Evolutionary conservation across 2,113 vertebrate species (phyloP).

Genomic region (Oncorhynchus clarkii): DNA sequence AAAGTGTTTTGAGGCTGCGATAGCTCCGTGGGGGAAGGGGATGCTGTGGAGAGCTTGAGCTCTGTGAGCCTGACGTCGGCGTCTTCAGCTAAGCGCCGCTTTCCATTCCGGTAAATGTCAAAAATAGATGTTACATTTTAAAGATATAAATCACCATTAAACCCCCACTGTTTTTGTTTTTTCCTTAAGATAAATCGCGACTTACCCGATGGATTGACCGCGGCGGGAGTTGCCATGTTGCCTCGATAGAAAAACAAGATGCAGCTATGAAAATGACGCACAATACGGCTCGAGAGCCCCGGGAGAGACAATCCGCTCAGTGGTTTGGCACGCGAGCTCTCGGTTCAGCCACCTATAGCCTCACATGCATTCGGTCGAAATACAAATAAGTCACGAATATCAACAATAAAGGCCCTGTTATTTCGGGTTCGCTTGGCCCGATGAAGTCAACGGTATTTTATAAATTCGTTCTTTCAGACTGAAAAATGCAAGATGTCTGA

Average conservation of each 20-base stretch:
- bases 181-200: slow-evolving; percentile 27
- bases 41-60: slow-evolving; percentile 38
- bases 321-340: slow-evolving; percentile 54
- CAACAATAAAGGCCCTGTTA: neutral
- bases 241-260: slow-evolving; percentile 55
- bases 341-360: slow-evolving; percentile 31
- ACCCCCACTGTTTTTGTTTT: neutral
- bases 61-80: slow-evolving; percentile 44
- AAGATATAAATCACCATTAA: neutral
- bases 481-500: slow-evolving; percentile 74
- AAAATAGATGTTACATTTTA: slow-evolving; percentile 10
- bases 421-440: neutral
- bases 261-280: slow-evolving; percentile 68
- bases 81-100: slow-evolving; percentile 21
- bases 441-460: slow-evolving; percentile 5
- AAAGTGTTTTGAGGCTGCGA: neutral
- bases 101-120: slow-evolving; percentile 29
- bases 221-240: slow-evolving; percentile 91
- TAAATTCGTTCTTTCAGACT: slow-evolving; percentile 23
- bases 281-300: slow-evolving; percentile 51
- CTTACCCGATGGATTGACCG: slow-evolving; percentile 92
- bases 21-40: slow-evolving; percentile 64
- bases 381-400: neutral
- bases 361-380: slow-evolving; percentile 34
- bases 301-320: slow-evolving; percentile 40